Percentiles rank a stretch among this genome's conserved stretches.
phyloP scores from a whole-genome alignment of 1,140 invertebrate species.

The Ericerus pela region DNA sequence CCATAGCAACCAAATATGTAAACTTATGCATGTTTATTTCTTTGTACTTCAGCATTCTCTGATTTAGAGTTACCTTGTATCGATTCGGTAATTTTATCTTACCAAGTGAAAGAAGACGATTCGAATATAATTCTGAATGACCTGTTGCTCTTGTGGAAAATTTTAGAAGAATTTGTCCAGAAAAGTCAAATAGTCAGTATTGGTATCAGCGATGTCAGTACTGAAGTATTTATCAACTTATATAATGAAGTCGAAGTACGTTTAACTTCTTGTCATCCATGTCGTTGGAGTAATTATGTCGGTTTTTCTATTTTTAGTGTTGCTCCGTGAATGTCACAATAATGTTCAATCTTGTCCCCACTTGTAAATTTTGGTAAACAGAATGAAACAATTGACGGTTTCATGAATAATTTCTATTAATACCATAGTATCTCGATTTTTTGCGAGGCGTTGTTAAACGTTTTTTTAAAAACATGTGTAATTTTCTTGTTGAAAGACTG shows the following conservation, averaged over 20 bases:
- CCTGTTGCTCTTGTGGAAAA: constrained; percentile 54
- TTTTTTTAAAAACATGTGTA: no score
- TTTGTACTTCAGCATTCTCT: constrained; percentile 48
- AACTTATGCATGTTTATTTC: no score
- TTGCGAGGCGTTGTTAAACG: no score
- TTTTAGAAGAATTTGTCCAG: constrained; percentile 51
- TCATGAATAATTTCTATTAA: neutral
- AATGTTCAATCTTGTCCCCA: neutral
- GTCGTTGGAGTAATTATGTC: neutral
- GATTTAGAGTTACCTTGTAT: constrained; percentile 46
- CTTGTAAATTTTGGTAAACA: neutral
- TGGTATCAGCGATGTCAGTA: constrained; percentile 80
- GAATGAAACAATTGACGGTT: neutral
- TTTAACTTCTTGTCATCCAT: neutral
- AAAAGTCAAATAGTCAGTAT: constrained; percentile 50
- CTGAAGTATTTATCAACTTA: constrained; percentile 55
- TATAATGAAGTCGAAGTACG: constrained; percentile 57
- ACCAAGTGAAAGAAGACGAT: constrained; percentile 28
- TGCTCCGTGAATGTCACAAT: neutral
- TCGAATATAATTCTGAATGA: constrained; percentile 33
- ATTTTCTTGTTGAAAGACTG: no score
- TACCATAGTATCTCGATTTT: neutral
- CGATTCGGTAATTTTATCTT: constrained; percentile 59
- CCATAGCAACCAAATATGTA: no score
- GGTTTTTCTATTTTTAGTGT: neutral